A percentile compares a stretch with the other conserved stretches of the same genome.
Evolutionary conservation across 2,888 invertebrate genomes (phyloP).

Genomic region (Torymus tubicola): DNA sequence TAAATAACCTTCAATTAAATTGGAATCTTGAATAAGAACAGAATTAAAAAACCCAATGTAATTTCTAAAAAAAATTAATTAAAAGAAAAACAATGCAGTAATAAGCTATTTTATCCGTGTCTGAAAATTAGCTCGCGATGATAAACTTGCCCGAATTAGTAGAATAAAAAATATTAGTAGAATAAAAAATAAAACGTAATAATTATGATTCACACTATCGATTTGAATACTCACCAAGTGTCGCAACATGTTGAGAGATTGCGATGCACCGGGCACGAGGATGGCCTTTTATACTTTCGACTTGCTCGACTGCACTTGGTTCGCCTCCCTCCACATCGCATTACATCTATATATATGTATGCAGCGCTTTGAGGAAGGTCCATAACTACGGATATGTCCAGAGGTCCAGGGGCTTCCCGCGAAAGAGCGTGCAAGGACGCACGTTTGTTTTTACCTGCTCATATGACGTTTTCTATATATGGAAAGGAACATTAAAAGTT

Average conservation of each 20-base stretch:
- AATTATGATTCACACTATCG: background rate
- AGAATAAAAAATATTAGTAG: background rate
- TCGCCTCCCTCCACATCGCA: conserved; percentile 23
- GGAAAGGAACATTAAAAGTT: no score
- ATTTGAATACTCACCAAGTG: conserved; percentile 30
- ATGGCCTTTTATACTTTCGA: conserved; percentile 26
- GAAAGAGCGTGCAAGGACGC: background rate
- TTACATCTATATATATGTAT: background rate
- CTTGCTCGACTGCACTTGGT: background rate
- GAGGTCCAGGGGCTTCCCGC: conserved; percentile 12
- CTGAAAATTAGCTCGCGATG: no score
- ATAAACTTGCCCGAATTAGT: background rate
- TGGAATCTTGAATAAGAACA: no score
- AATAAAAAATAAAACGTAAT: background rate
- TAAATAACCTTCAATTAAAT: no score
- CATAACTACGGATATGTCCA: background rate
- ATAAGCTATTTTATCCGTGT: no score
- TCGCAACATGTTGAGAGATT: conserved; percentile 45
- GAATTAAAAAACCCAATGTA: no score
- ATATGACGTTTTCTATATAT: background rate
- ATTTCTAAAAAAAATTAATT: no score
- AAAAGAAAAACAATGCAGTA: no score
- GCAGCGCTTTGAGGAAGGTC: background rate
- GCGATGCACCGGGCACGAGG: background rate
- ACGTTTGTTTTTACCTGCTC: conserved; percentile 1